Conservation (phyloP, 2,888 invertebrate genomes). For the Holacanthella duospinosa region DNA sequence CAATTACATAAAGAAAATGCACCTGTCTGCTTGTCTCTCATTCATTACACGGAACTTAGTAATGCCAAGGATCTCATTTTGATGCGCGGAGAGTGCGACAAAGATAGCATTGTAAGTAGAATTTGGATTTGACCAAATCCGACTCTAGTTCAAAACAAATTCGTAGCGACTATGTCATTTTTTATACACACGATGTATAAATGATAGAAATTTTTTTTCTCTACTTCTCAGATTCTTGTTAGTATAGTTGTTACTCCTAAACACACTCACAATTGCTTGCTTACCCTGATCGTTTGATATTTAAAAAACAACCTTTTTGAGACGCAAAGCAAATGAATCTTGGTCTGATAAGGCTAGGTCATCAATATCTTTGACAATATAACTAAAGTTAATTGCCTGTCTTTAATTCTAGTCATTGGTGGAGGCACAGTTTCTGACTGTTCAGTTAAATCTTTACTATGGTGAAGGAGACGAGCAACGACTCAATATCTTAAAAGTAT, state of each 20-base stretch:
- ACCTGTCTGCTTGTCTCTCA: conserved; percentile 70
- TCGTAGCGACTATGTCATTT: background rate
- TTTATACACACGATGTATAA: no score
- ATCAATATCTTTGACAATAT: no score
- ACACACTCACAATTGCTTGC: background rate
- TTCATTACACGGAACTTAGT: conserved; percentile 64
- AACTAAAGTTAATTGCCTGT: no score
- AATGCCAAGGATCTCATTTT: conserved; percentile 62
- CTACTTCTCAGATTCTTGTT: no score
- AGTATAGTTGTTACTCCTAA: no score
- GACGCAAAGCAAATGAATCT: no score
- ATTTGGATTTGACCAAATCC: background rate
- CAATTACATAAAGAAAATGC: conserved; percentile 80
- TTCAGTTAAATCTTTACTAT: conserved; percentile 77
- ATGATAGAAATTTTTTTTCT: no score
- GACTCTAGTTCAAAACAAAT: no score
- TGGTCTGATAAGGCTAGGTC: no score
- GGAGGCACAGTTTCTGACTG: conserved; percentile 76
- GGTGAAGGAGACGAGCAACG: conserved; percentile 54
- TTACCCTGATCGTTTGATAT: background rate
- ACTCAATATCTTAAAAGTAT: conserved; percentile 53
- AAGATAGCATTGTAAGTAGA: conserved; percentile 51
- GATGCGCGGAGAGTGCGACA: conserved; percentile 78
- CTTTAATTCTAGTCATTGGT: conserved; percentile 50
- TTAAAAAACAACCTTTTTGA: no score